phyloP scores from a whole-genome alignment of 92 coral and sea anemone genomes.

The Montipora capitata region DNA sequence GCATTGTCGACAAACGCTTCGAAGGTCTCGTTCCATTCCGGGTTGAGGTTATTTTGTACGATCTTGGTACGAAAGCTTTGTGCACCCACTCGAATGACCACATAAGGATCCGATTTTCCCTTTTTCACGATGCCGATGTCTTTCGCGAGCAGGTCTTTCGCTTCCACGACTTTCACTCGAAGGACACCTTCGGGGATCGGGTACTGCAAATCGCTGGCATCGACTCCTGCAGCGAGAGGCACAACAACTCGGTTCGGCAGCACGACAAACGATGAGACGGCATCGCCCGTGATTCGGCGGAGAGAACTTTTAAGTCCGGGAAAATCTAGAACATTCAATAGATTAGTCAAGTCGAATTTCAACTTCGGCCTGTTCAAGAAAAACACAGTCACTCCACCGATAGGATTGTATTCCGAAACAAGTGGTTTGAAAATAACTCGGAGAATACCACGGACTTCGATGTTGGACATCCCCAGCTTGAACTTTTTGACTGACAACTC shows the following conservation, averaged over 20 bases:
- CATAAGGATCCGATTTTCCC: slow-evolving; percentile 96
- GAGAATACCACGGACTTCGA: slow-evolving; percentile 88
- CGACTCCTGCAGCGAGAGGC: slow-evolving; percentile 94
- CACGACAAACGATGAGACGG: slow-evolving; percentile 91
- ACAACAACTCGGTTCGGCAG: slow-evolving; percentile 94
- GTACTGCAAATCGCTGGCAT: slow-evolving; percentile 95
- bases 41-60: slow-evolving; percentile 80
- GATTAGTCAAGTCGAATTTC: slow-evolving; percentile 92
- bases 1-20: slow-evolving; percentile 96
- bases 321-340: slow-evolving; percentile 93
- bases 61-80: slow-evolving; percentile 93
- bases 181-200: slow-evolving; percentile 98
- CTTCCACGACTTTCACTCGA: slow-evolving; percentile 90
- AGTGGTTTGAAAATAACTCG: slow-evolving; percentile 95
- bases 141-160: slow-evolving; percentile 84
- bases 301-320: slow-evolving; percentile 98
- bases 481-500: slow-evolving; percentile 88
- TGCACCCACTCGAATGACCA: slow-evolving; percentile 88
- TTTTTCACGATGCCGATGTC: slow-evolving; percentile 90
- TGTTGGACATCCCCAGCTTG: slow-evolving; percentile 86
- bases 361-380: slow-evolving; percentile 95
- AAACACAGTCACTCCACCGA: slow-evolving; percentile 95
- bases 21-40: slow-evolving; percentile 94
- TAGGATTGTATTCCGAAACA: slow-evolving; percentile 92
- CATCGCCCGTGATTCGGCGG: slow-evolving; percentile 92